Base-by-base conservation (phyloP, 1,140 invertebrate genomes). In the Latrodectus geometricus region DNA sequence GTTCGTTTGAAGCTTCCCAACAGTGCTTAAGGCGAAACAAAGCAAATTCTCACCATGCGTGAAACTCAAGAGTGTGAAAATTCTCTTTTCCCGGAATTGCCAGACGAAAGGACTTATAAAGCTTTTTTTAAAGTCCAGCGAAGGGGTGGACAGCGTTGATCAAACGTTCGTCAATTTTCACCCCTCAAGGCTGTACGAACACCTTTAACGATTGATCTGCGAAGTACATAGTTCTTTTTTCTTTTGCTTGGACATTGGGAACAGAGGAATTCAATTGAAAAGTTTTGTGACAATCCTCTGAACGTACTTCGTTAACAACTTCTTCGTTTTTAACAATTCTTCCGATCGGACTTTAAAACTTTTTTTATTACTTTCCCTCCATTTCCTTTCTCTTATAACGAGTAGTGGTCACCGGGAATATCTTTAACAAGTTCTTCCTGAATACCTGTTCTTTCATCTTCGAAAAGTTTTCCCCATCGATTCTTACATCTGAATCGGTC, bases 181-280 rank as follows among this genome's bases (percentile, higher is more conserved):
- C 77, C 65, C 69, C 52, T n/a, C 54, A 54, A 76, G 54, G 74
- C 74, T 21, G 23, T 52, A 54, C 54, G 50, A 66, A 73, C 61
- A 76, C 72, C 73, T 84, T 76, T 65, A 84, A 84, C 73, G 73
- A 76, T 76, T 76, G 82, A 76, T 68, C 73, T 81, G 70, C 66
- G 52, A 50, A 81, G 48, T 35, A 50, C 21, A 35, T 20, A 72
- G 68, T 20, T 61, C 65, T 76, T 52, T 61, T 74, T 50, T 68
- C 52, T n/a, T 20, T 49, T 48, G 54, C 35, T 68, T 68, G 4
- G 35, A 35, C 73, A 48, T 61, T 48, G 82, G 82, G 35, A 17
- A 84, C 82, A 84, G n/a, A 52, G 73, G 73, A 84, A 84, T 84
- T 73, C 82, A 84, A 84, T 84, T 84, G 82, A 84, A 84, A 84